Base-by-base conservation (phyloP, 2,113 vertebrate species). In the Cottus gobio region DNA sequence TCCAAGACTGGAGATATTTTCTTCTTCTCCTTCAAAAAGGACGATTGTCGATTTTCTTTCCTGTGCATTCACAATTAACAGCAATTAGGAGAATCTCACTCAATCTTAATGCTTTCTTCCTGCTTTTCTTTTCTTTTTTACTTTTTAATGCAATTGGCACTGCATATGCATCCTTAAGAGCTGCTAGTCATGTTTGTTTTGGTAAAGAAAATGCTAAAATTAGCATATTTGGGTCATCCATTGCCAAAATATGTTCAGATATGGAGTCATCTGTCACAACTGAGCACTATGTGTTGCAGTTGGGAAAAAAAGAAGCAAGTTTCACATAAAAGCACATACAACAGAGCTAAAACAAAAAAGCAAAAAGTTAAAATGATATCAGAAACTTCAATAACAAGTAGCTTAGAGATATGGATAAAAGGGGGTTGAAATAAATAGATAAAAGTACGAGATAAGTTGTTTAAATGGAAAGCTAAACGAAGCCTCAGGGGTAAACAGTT, bases 1-100 rank as follows among this genome's bases (percentile, higher is more conserved):
- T 76, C 20, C 9, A 13, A 73, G 16, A 31, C 28, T 39, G 16
- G 58, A 66, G 26, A n/a, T 60, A 18, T 68, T 61, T 62, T n/a
- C 9, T 7, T 52, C 1, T 6, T 46, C 4, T 48, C n/a, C 15
- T 56, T 31, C 10, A 62, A 68, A 68, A 69, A 57, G 7, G 46
- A 60, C 18, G 1, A 48, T 28, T 24, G n/a, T 76, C 9, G 0
- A 13, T 61, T 54, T 61, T 57, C n/a, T 54, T 64, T 54, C 16
- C n/a, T 31, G 42, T 61, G 31, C 34, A 9, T 54, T 68, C 46
- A 24, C 26, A 62, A 30, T 44, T 36, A 60, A 34, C 42, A 34
- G 20, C 16, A 36, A 44, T 44, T 44, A 16, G 46, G 18, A 34
- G 20, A 20, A 68, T 36, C 11, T 68, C 31, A 36, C 16, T 26